A percentile compares a stretch with the other conserved stretches of the same genome.
Conservation (phyloP, 1,140 invertebrate genomes). For the Epicauta chinensis region DNA sequence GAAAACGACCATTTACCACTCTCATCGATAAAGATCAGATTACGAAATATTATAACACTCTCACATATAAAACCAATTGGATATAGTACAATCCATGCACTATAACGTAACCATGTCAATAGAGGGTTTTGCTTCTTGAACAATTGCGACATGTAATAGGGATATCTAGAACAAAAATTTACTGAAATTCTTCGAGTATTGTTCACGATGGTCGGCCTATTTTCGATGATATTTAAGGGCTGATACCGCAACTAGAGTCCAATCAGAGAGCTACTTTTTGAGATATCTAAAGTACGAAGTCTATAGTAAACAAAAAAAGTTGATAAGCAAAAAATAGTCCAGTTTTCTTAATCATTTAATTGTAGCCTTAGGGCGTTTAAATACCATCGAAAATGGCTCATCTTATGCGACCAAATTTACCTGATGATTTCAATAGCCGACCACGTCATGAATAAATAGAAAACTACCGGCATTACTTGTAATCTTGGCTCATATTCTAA, state of each 20-base stretch:
- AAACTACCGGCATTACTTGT: constrained; percentile 79
- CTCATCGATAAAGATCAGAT: constrained; percentile 87
- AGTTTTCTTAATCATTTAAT: too few species aligned
- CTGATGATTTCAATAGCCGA: constrained; percentile 71
- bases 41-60: constrained; percentile 69
- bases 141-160: constrained; percentile 81
- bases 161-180: constrained; percentile 62
- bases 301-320: too few species aligned
- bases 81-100: constrained; percentile 88
- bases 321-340: too few species aligned
- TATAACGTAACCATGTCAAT: constrained; percentile 89
- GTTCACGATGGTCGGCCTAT: too few species aligned
- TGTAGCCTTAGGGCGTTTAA: too few species aligned
- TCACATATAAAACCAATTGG: constrained; percentile 85
- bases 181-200: too few species aligned
- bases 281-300: too few species aligned
- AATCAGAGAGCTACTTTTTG: too few species aligned
- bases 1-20: constrained; percentile 68
- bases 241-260: too few species aligned
- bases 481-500: constrained; percentile 79
- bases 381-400: too few species aligned
- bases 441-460: constrained; percentile 82
- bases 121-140: constrained; percentile 66
- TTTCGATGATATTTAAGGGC: too few species aligned
- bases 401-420: too few species aligned